phyloP scores from a whole-genome alignment of 2,113 vertebrate genomes.

The Melospiza melodia region DNA sequence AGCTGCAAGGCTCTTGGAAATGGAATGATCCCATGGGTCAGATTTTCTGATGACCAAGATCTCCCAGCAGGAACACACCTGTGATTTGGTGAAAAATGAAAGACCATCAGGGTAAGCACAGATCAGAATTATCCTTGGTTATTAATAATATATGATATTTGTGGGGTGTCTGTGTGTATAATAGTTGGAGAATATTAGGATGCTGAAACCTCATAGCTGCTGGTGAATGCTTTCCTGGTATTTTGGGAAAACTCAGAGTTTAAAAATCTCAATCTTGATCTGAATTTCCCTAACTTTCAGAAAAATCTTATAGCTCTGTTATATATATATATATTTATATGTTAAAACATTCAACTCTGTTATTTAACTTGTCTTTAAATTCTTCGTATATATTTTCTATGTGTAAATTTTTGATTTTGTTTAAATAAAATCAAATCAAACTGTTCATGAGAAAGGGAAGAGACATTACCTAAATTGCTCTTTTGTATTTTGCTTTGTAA shows the following conservation, averaged over 20 bases:
- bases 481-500: neutral
- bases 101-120: neutral
- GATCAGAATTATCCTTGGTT: neutral
- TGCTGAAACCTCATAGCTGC: neutral
- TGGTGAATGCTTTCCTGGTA: neutral
- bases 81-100: neutral
- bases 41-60: neutral
- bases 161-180: neutral
- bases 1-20: neutral
- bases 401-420: neutral
- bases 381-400: neutral
- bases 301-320: neutral
- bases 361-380: neutral
- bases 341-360: neutral
- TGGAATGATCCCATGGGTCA: neutral
- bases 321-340: too few species aligned
- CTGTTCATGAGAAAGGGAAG: neutral
- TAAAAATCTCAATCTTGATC: neutral
- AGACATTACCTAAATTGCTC: neutral
- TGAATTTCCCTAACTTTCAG: neutral
- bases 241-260: neutral
- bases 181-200: neutral
- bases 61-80: neutral
- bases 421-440: neutral
- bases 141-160: neutral